Base-by-base conservation (phyloP, 2,113 vertebrate species). In the Ictalurus punctatus region DNA sequence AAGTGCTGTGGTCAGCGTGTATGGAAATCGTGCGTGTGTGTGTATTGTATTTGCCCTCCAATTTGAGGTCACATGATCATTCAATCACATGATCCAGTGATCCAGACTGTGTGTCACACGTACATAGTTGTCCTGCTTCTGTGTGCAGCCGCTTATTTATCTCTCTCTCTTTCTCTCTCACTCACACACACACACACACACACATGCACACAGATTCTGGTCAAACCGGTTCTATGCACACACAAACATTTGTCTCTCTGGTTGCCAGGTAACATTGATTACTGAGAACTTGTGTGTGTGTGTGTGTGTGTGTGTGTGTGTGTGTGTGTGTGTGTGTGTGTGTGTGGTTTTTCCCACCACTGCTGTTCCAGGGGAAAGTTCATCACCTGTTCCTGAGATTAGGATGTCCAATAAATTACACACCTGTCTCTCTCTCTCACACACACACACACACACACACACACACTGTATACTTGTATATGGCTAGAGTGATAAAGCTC, bases 221-320 rank as follows among this genome's bases (percentile, higher is more conserved):
- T 37, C 69, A 34, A 37, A 73, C 69, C 30, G 30, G 69, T 73
- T 73, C 34, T 37, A 44, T n/a, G 63, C 81, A 63, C 30, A 61
- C 81, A 61, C 44, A 92, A 73, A 87, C 82, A 85, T 84, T 73
- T 87, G 88, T 86, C n/a, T 48, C 63, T 87, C 74, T 88, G 80
- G 91, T 87, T 90, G 89, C 88, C 87, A 40, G 90, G 91, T 92
- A 92, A 92, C 93, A 92, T 92, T 0, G 87, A 94, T 92, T 92
- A 94, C 94, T 93, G 88, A 78, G 44, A 63, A 40, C 89, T 56
- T 44, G 21, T 13, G 54, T 37, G 30, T 88, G 30, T 71, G 17
- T 10, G 76, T 27, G 4, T 52, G 78, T 79, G 76, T 79, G 76
- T 79, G 44, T 54, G 48, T 79, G 76, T 54, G 76, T 79, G 12